These are phyloP conservation scores for Hirundo rustica DNA, from an alignment of 2,797 vertebrate genomes.

Conservation along the genomic window DNA sequence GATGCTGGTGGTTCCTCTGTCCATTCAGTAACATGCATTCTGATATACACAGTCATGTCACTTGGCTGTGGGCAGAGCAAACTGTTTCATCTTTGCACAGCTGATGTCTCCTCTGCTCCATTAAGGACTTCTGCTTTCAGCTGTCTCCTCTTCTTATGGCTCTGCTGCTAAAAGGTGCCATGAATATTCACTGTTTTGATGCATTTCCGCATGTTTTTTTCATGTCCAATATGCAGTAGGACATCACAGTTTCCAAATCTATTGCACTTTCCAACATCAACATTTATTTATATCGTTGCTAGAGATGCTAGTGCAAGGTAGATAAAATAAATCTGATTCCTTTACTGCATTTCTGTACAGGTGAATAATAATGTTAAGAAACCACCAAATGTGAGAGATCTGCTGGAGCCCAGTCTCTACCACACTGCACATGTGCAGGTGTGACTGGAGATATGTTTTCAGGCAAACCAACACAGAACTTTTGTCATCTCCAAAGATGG, in stretches of 20 bases:
- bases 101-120: not conserved
- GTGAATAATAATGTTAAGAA: not conserved
- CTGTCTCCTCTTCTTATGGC: not conserved
- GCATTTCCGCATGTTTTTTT: slow-evolving; percentile 16
- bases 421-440: not conserved
- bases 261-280: not conserved
- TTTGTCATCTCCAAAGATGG: not conserved
- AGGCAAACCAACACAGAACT: not conserved
- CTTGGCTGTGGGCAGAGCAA: not conserved
- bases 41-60: not conserved
- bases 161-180: not conserved
- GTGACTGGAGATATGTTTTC: not conserved
- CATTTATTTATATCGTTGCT: not conserved
- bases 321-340: not conserved
- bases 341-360: not conserved
- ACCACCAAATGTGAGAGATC: not conserved
- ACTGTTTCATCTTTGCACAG: not conserved
- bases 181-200: not conserved
- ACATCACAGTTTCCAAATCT: not conserved
- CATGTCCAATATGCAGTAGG: not conserved
- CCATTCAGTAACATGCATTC: not conserved
- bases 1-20: not conserved
- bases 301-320: not conserved
- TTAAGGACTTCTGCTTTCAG: not conserved
- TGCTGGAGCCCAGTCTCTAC: not conserved